phyloP scores from a whole-genome alignment of 2,113 vertebrate genomes.

The Leptocoma aspasia region DNA sequence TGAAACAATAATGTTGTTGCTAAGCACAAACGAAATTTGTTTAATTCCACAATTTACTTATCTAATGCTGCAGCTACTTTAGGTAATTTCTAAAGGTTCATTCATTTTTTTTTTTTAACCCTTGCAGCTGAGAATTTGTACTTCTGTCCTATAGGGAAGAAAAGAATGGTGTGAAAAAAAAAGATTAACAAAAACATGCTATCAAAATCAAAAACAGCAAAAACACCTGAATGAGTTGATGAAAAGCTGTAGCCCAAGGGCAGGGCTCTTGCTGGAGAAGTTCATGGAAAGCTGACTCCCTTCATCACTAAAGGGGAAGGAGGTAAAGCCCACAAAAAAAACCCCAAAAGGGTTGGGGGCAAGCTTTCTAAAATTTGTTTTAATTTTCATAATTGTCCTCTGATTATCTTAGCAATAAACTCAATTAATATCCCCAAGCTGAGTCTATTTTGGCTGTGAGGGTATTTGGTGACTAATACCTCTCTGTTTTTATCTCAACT shows the following conservation, averaged over 20 bases:
- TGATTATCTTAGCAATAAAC: neutral
- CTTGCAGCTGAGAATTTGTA: neutral
- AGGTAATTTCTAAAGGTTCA: neutral
- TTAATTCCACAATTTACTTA: neutral
- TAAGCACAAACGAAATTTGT: neutral
- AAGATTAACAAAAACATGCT: accelerated
- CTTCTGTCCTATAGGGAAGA: neutral
- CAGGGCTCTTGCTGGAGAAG: too few species aligned
- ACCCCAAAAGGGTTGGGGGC: accelerated
- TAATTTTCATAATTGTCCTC: neutral
- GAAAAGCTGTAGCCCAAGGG: neutral
- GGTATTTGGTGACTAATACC: neutral
- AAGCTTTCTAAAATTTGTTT: neutral
- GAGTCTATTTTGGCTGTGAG: neutral
- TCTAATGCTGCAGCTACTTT: neutral
- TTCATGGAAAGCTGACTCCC: neutral
- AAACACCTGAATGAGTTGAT: neutral
- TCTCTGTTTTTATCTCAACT: neutral
- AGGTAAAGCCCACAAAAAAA: neutral
- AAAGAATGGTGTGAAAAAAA: neutral
- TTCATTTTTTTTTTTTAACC: neutral
- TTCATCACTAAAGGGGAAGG: too few species aligned
- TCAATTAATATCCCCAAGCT: neutral
- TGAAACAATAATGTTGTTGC: neutral
- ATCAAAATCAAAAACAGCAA: neutral